phyloP scores from a whole-genome alignment of 2,888 invertebrate species.

The Sinelater perroti region DNA sequence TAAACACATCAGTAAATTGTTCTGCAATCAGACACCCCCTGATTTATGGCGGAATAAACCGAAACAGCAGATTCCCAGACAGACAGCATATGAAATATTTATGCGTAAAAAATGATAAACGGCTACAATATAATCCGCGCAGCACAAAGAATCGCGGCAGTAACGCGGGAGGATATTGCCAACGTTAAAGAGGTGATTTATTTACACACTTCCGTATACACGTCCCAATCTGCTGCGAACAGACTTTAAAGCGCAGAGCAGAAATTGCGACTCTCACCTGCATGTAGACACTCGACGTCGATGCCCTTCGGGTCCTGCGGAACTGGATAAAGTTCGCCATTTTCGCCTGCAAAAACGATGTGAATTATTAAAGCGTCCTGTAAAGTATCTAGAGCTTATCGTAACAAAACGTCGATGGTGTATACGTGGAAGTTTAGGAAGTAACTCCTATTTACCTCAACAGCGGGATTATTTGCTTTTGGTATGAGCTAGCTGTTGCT shows the following conservation, averaged over 20 bases:
- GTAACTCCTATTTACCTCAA: no score
- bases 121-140: slow-evolving; percentile 26
- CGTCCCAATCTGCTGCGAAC: slow-evolving; percentile 17
- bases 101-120: slow-evolving; percentile 28
- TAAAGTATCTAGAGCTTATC: no score
- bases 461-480: no score
- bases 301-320: slow-evolving; percentile 43
- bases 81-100: slow-evolving; percentile 14
- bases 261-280: slow-evolving; percentile 40
- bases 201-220: slow-evolving; percentile 19
- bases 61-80: slow-evolving; percentile 1
- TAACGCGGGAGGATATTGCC: slow-evolving; percentile 23
- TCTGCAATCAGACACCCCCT: slow-evolving; percentile 1
- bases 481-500: no score
- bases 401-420: no score
- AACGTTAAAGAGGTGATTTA: slow-evolving; percentile 22
- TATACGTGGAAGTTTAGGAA: no score
- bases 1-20: slow-evolving; percentile 12
- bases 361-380: no score
- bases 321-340: slow-evolving; percentile 50
- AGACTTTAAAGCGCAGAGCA: not conserved
- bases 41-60: slow-evolving; percentile 15
- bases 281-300: slow-evolving; percentile 51
- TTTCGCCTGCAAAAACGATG: slow-evolving; percentile 24
- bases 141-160: slow-evolving; percentile 20